Conservation (phyloP, 2,888 invertebrate species). For the Opisthograptis luteolata region DNA sequence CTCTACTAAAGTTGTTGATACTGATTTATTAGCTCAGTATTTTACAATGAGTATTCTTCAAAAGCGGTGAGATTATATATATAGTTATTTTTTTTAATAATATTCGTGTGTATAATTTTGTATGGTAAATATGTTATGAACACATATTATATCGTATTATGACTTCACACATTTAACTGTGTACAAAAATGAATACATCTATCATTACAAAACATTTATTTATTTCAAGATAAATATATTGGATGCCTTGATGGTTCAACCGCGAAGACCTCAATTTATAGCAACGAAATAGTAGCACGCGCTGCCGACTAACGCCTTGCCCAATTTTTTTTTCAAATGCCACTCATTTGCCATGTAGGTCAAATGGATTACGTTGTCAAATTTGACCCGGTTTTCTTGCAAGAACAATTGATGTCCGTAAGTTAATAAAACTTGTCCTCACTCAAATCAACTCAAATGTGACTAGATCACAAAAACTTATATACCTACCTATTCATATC, state of each 20-base stretch:
- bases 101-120: too few species aligned
- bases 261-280: conserved; percentile 23
- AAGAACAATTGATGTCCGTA: conserved; percentile 44
- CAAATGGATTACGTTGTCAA: conserved; percentile 77
- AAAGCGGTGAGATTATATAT: conserved; percentile 24
- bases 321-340: conserved; percentile 63
- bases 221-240: neutral
- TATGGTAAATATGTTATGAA: too few species aligned
- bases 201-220: too few species aligned
- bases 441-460: conserved; percentile 17
- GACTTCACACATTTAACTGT: neutral
- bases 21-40: conserved; percentile 6
- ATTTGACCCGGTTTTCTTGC: conserved; percentile 70
- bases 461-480: conserved; percentile 4
- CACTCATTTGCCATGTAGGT: conserved; percentile 70
- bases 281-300: conserved; percentile 25
- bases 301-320: conserved; percentile 42
- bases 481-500: too few species aligned
- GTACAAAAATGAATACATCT: neutral
- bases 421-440: conserved; percentile 27
- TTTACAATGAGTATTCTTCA: conserved; percentile 26
- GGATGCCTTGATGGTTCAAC: neutral
- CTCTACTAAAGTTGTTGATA: conserved; percentile 18
- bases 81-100: neutral
- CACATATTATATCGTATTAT: too few species aligned